These are phyloP conservation scores for Timandra comae DNA, from an alignment of 2,888 invertebrate genomes.

Conservation along the genomic window DNA sequence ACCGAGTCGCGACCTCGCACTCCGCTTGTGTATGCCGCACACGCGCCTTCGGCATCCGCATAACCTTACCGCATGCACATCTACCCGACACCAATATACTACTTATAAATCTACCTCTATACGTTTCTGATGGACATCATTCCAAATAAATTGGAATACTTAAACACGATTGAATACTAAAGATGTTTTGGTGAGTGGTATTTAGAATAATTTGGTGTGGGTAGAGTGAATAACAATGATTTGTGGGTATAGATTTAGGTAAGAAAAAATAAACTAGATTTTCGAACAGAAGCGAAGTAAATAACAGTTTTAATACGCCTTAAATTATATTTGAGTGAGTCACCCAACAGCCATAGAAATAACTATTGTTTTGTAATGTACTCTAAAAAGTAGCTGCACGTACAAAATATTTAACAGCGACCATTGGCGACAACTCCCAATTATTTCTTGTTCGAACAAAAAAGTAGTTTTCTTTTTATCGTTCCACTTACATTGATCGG, in stretches of 20 bases:
- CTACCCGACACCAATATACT: constrained; percentile 23
- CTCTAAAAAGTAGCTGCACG: constrained; percentile 7
- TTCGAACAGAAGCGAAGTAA: no score
- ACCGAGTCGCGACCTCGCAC: constrained; percentile 51
- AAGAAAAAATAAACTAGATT: no score
- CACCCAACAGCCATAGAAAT: no score
- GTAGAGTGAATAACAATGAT: no score
- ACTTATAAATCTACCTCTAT: constrained; percentile 10
- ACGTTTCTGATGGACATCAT: neutral
- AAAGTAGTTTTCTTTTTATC: constrained; percentile 20
- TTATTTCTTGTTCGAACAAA: constrained; percentile 17
- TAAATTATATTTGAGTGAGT: no score
- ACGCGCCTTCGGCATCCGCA: constrained; percentile 63
- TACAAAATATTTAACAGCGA: constrained; percentile 9
- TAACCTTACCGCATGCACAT: constrained; percentile 47
- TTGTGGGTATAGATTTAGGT: no score
- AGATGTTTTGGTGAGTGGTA: no score
- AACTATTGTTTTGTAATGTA: neutral
- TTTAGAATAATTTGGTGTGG: no score
- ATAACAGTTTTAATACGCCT: no score
- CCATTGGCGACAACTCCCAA: constrained; percentile 20
- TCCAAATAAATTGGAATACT: no score
- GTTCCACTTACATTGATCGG: constrained; percentile 20
- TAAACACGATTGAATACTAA: no score
- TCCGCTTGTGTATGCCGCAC: constrained; percentile 47